A percentile compares a stretch with the other conserved stretches of the same genome.
These are phyloP conservation scores for Caradrina clavipalpis DNA, from an alignment of 2,888 invertebrate genomes.

Conservation along the genomic window DNA sequence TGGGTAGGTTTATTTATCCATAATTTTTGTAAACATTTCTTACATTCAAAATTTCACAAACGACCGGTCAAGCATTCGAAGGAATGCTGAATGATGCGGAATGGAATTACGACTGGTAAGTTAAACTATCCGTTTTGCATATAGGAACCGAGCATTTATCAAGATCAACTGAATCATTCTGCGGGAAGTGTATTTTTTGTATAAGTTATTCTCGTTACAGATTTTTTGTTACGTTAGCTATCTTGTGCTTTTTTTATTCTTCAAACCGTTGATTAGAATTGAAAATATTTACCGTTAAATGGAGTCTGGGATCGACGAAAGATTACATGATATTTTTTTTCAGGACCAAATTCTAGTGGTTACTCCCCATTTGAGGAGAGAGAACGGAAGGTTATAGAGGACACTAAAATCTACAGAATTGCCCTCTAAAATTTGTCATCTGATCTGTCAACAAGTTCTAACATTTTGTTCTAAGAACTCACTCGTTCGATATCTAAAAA, in stretches of 20 bases:
- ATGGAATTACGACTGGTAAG: no score
- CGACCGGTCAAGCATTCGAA: no score
- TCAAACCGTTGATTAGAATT: neutral
- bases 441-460: neutral
- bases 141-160: no score
- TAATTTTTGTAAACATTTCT: no score
- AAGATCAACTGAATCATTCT: conserved; percentile 36
- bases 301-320: neutral
- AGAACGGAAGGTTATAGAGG: no score
- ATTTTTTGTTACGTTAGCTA: neutral
- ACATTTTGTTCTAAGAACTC: conserved; percentile 23
- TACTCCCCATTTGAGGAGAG: no score
- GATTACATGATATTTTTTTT: neutral
- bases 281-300: no score
- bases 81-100: no score
- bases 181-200: conserved; percentile 10
- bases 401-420: no score
- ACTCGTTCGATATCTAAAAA: conserved; percentile 23
- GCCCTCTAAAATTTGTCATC: neutral
- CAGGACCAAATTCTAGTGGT: neutral
- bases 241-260: neutral
- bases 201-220: neutral
- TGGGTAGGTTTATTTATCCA: no score
- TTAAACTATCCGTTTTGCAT: no score
- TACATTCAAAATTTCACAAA: no score